phyloP scores from a whole-genome alignment of 2,113 vertebrate species.

The Uria lomvia region DNA sequence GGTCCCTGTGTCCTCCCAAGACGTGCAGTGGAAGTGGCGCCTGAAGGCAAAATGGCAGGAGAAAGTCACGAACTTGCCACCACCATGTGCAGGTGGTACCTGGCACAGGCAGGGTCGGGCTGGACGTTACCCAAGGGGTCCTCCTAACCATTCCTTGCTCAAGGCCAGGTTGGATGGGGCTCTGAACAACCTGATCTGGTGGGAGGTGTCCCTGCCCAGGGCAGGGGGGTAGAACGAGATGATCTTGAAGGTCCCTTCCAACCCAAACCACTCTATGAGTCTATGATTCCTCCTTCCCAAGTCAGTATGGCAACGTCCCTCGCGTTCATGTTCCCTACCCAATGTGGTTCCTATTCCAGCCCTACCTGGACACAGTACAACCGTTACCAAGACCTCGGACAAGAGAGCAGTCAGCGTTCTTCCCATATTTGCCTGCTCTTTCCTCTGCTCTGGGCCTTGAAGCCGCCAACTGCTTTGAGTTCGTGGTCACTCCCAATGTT shows the following conservation, averaged over 20 bases:
- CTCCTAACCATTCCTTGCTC: not conserved
- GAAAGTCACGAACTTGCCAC: not conserved
- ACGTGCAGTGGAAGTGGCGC: not conserved
- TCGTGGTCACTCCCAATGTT: accelerated
- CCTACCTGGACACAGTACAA: not conserved
- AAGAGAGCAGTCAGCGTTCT: not conserved
- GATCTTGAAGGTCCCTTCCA: not conserved
- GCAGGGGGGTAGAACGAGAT: not conserved
- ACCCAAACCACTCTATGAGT: not conserved
- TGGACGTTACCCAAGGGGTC: not conserved
- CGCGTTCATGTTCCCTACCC: not conserved
- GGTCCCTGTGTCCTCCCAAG: not conserved
- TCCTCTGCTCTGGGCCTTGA: not conserved
- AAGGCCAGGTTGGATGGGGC: not conserved
- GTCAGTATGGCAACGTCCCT: not conserved
- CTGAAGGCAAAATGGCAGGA: not conserved
- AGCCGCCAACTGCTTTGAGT: not conserved
- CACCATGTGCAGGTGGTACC: accelerated
- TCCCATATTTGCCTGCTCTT: accelerated
- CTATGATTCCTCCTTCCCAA: not conserved
- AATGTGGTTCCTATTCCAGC: not conserved
- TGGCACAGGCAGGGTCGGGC: not conserved
- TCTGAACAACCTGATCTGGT: not conserved
- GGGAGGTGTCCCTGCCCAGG: not conserved
- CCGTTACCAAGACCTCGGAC: accelerated